These are phyloP conservation scores for Cheiracanthium punctorium DNA, from an alignment of 2,888 invertebrate genomes.

Conservation along the genomic window DNA sequence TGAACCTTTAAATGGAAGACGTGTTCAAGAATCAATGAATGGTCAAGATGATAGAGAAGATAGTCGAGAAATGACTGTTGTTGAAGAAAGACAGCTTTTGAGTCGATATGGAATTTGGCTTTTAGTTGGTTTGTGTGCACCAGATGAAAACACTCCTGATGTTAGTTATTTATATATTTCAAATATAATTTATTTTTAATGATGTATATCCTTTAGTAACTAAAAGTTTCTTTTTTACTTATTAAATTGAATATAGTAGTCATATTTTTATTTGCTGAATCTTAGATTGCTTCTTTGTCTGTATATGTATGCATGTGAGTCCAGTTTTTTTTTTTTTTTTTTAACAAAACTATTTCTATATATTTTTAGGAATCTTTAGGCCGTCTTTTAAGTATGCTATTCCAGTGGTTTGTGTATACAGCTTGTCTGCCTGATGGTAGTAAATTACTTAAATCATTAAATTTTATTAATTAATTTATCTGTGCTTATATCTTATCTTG, in stretches of 20 bases:
- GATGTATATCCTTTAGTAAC: no score
- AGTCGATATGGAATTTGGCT: conserved; percentile 98
- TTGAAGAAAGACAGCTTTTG: conserved; percentile 91
- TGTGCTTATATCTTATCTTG: background rate
- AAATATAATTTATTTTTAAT: no score
- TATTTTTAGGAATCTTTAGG: conserved; percentile 81
- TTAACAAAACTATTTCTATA: no score
- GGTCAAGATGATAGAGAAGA: conserved; percentile 66
- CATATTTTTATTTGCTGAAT: no score
- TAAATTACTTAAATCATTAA: conserved; percentile 69
- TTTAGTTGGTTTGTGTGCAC: conserved; percentile 88
- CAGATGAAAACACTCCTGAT: conserved; percentile 77
- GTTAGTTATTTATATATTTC: no score
- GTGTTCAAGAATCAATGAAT: conserved; percentile 75
- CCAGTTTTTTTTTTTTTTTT: no score
- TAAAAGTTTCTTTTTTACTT: no score
- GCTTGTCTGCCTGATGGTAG: conserved; percentile 95
- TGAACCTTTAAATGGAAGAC: conserved; percentile 83
- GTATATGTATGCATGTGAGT: no score
- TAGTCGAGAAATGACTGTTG: conserved; percentile 76
- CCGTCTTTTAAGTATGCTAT: conserved; percentile 94
- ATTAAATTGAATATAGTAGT: no score
- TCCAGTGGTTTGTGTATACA: conserved; percentile 99
- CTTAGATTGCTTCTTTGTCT: no score
- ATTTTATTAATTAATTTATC: no score